Conservation (phyloP, 2,888 invertebrate genomes). For the Iphiclides podalirius region DNA sequence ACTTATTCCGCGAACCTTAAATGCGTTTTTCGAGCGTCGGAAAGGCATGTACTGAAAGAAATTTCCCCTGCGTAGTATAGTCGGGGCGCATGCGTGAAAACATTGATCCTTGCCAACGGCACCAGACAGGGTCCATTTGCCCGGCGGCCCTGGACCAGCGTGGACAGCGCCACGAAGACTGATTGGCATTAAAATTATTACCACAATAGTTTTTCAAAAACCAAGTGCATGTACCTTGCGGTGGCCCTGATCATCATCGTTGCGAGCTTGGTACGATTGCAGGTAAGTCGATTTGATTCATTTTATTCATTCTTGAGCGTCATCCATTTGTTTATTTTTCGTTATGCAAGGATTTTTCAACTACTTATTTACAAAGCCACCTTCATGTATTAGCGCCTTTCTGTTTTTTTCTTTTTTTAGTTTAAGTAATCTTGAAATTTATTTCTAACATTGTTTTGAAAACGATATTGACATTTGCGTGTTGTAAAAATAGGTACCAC, state of each 20-base stretch:
- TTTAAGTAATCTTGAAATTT: no score
- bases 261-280: conserved; percentile 71
- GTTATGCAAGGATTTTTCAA: conserved; percentile 10
- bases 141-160: conserved; percentile 58
- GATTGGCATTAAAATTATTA: conserved; percentile 17
- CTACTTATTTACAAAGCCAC: no score
- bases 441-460: no score
- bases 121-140: conserved; percentile 46
- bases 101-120: conserved; percentile 47
- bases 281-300: conserved; percentile 57
- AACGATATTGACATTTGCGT: no score
- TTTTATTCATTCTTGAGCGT: conserved; percentile 25
- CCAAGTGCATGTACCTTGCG: conserved; percentile 72
- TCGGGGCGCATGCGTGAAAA: conserved; percentile 52
- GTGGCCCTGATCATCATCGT: conserved; percentile 73
- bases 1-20: no score
- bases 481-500: no score
- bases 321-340: conserved; percentile 16
- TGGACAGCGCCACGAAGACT: conserved; percentile 41
- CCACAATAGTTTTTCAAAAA: conserved; percentile 38
- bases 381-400: no score
- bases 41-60: not conserved
- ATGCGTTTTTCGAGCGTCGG: no score
- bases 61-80: conserved; percentile 18
- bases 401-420: conserved; percentile 13